Evolutionary conservation across 2,888 invertebrate genomes (phyloP), one percentile per base, ranked within the genome.

Genomic region (Mesorhabditis spiculigera): DNA sequence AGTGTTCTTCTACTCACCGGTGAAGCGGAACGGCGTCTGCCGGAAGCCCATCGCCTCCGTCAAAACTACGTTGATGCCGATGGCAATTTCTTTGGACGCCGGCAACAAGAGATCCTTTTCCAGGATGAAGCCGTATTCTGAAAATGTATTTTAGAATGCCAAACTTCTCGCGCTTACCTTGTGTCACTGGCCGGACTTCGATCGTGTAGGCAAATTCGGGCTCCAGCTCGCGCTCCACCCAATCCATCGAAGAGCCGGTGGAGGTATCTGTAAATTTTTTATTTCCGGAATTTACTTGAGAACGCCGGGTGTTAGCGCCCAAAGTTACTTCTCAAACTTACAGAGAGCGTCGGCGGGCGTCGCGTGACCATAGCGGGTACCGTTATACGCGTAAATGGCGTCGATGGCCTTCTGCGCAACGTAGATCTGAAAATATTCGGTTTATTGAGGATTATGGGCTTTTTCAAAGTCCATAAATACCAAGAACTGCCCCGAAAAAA

Each of bases 341-440:
- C 58, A 50, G n/a, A 50, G 58, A 10, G n/a, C n/a, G n/a, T 50
- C 58, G 58, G 58, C 58, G 8, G 58, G 58, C 8, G 10, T 50
- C 1, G 10, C 58, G 58, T 50, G 58, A 50, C n/a, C 8, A n/a
- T 50, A 50, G n/a, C 58, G 58, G n/a, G 58, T 50, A n/a, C 58
- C 58, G n/a, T 50, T 50, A n/a, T 50, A 50, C 10, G 10, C 10
- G 58, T 50, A 50, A 50, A 50, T 50, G 10, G 58, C 58, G 10
- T 50, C 58, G n/a, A 50, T n/a, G 58, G n/a, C 58, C n/a, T 50
- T 50, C 58, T 50, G 10, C 10, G 10, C n/a, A n/a, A 50, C 58
- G 58, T 50, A 50, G 58, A 50, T n/a, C 58, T 50, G n/a, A n/a
- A 50, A 50, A 50, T 50, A n/a, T 50, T 50, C 58, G n/a, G n/a